These are phyloP conservation scores for Acomys russatus DNA, from an alignment of 2,797 vertebrate genomes.

Conservation along the genomic window DNA sequence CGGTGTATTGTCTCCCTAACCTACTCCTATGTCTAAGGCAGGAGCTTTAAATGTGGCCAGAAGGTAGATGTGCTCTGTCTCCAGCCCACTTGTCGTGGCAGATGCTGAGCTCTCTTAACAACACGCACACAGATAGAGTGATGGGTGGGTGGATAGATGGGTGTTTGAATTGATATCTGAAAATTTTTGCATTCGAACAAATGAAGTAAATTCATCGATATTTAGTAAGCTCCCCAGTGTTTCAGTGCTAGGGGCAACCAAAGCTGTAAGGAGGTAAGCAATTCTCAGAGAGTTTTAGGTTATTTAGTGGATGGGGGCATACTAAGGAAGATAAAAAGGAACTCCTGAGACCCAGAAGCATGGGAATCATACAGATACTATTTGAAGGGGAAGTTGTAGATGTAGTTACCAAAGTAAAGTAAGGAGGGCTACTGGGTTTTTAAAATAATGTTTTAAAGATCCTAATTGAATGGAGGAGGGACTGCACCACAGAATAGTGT, in stretches of 20 bases:
- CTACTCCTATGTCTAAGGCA: neutral
- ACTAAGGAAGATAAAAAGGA: neutral
- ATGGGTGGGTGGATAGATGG: neutral
- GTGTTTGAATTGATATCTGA: neutral
- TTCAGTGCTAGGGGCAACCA: neutral
- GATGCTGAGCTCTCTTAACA: neutral
- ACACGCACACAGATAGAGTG: neutral
- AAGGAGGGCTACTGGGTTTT: neutral
- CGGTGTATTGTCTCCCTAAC: neutral
- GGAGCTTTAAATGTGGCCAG: neutral
- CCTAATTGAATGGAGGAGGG: neutral
- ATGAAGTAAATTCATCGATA: conserved; percentile 14
- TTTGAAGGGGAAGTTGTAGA: neutral
- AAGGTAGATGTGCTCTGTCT: neutral
- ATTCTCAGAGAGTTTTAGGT: conserved; percentile 37
- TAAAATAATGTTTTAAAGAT: neutral
- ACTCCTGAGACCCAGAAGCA: neutral
- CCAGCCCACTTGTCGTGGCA: neutral
- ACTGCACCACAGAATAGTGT: neutral
- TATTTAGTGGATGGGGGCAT: neutral
- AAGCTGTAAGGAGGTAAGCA: neutral
- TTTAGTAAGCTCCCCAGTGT: neutral
- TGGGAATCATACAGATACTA: neutral
- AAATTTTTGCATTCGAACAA: conserved; percentile 39
- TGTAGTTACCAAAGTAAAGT: neutral